These are phyloP conservation scores for Proctacanthus coquilletti DNA, from an alignment of 1,140 invertebrate species.

Conservation along the genomic window DNA sequence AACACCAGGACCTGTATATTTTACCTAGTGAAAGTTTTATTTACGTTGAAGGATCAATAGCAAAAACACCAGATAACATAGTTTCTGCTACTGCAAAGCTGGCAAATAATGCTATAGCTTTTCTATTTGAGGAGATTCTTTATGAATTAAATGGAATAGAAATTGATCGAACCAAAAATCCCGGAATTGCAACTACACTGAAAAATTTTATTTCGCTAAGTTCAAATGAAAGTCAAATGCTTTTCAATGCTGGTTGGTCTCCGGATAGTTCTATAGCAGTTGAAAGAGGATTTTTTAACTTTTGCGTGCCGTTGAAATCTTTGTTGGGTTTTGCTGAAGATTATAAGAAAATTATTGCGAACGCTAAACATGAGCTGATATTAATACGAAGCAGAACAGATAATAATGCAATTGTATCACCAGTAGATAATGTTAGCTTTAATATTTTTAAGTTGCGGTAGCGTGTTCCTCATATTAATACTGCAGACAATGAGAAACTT, in stretches of 20 bases:
- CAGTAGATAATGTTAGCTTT: too few species aligned
- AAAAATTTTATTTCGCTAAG: constrained; percentile 23
- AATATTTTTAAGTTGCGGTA: too few species aligned
- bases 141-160: constrained; percentile 31
- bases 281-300: constrained; percentile 18
- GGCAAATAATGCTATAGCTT: constrained; percentile 25
- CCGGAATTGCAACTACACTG: constrained; percentile 26
- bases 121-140: constrained; percentile 31
- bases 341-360: constrained; percentile 30
- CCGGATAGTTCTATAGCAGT: constrained; percentile 6
- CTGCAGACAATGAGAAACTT: too few species aligned
- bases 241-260: constrained; percentile 19
- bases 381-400: constrained; percentile 22
- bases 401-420: constrained; percentile 7
- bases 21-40: constrained; percentile 19
- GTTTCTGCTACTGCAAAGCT: too few species aligned
- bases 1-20: too few species aligned
- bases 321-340: constrained; percentile 33
- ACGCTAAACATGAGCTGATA: constrained; percentile 32
- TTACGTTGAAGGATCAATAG: constrained; percentile 18
- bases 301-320: constrained; percentile 26
- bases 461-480: too few species aligned
- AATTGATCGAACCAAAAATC: constrained; percentile 29
- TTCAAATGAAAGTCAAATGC: constrained; percentile 9
- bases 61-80: constrained; percentile 7